Conservation (phyloP, 2,888 invertebrate genomes). For the Patella ulyssiponensis region DNA sequence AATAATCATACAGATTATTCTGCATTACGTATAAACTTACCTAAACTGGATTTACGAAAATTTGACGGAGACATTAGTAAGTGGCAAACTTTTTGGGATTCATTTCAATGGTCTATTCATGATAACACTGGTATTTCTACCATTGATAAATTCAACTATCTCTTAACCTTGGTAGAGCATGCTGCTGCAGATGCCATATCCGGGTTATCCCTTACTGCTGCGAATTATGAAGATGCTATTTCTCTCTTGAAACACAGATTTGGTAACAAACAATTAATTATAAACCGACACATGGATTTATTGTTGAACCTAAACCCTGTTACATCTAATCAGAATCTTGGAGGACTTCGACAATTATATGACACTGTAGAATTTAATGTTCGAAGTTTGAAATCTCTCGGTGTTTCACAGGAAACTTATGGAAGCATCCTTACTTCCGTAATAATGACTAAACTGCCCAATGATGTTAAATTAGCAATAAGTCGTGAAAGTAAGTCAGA, state of each 20-base stretch:
- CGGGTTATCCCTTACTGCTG: not conserved
- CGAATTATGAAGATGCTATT: not conserved
- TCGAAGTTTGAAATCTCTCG: not conserved
- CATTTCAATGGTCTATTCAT: not conserved
- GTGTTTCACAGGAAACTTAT: not conserved
- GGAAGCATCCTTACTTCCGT: not conserved
- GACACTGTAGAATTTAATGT: not conserved
- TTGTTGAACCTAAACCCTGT: not conserved
- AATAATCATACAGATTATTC: too few relatives aligned
- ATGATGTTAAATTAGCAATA: not conserved
- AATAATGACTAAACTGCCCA: not conserved
- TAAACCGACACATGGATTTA: slow-evolving; percentile 1
- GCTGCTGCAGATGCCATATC: not conserved
- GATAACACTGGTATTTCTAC: not conserved
- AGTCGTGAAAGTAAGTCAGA: not conserved
- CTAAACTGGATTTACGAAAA: not conserved
- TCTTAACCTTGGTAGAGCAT: not conserved
- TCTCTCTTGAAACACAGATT: not conserved
- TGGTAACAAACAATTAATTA: not conserved
- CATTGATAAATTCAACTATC: not conserved
- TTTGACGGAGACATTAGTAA: not conserved
- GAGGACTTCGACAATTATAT: not conserved
- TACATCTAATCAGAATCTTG: not conserved
- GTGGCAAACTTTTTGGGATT: not conserved
- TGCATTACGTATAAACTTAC: not conserved